These are phyloP conservation scores for Semicossyphus pulcher DNA, from an alignment of 2,113 vertebrate genomes.

Conservation along the genomic window DNA sequence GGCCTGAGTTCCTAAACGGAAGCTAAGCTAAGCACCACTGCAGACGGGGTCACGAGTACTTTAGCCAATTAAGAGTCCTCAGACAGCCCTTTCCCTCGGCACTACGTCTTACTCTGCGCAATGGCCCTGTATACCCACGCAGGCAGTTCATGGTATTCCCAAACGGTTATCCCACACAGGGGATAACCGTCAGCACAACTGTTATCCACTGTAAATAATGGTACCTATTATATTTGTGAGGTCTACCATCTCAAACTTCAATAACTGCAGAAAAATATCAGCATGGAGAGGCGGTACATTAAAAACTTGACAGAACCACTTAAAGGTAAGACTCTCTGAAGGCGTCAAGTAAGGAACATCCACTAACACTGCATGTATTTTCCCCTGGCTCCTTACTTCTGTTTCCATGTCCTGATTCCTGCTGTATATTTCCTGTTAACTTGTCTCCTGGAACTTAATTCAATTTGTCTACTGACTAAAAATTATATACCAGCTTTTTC, in stretches of 20 bases:
- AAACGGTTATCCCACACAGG: too few species aligned
- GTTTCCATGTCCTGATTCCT: neutral
- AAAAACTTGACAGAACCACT: conserved; percentile 13
- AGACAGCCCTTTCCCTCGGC: too few species aligned
- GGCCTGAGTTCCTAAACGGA: too few species aligned
- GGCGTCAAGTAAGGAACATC: conserved; percentile 15
- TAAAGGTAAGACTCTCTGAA: conserved; percentile 2
- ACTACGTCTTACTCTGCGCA: too few species aligned
- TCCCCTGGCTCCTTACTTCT: neutral
- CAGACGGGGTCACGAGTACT: too few species aligned
- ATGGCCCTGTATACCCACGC: too few species aligned
- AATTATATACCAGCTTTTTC: conserved; percentile 20
- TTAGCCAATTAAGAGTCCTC: too few species aligned
- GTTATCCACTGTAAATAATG: too few species aligned
- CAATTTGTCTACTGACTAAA: conserved; percentile 35
- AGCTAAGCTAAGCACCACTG: too few species aligned
- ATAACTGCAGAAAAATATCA: neutral
- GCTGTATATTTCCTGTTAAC: conserved; percentile 23
- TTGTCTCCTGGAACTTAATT: conserved; percentile 23
- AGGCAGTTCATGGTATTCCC: too few species aligned
- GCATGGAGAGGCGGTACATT: neutral
- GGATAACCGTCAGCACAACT: too few species aligned
- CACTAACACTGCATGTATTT: conserved; percentile 9
- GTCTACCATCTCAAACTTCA: neutral
- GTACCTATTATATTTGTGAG: too few species aligned